A percentile compares a stretch with the other conserved stretches of the same genome.
Evolutionary conservation across 2,888 invertebrate species (phyloP).

Genomic region (Tinea trinotella): DNA sequence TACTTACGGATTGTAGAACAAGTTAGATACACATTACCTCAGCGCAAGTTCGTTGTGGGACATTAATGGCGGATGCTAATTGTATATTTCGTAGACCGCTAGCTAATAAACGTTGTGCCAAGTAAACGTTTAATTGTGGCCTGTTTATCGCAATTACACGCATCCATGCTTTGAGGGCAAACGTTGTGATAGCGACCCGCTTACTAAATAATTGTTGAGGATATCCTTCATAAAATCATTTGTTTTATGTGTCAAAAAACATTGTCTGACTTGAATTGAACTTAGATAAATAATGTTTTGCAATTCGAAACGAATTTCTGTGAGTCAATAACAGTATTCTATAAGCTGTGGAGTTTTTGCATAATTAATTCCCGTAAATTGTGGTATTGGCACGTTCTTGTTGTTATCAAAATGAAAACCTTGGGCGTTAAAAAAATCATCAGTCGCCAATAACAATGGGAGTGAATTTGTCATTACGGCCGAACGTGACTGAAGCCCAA

Average conservation of each 20-base stretch:
- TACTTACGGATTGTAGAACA: constrained; percentile 19
- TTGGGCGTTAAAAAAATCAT: constrained; percentile 53
- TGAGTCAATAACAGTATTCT: not conserved
- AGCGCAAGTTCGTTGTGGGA: constrained; percentile 13
- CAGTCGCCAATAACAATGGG: constrained; percentile 52
- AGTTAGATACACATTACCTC: constrained; percentile 21
- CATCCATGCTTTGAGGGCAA: constrained; percentile 37
- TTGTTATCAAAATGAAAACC: constrained; percentile 55
- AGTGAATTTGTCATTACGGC: constrained; percentile 59
- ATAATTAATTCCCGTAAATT: constrained; percentile 54
- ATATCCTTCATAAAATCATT: not conserved
- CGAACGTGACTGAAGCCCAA: constrained; percentile 59
- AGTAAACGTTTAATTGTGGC: constrained; percentile 51
- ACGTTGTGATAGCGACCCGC: constrained; percentile 2
- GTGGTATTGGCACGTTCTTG: constrained; percentile 56
- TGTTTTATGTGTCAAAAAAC: not conserved
- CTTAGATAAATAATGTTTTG: not conserved
- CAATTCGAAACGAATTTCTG: not conserved
- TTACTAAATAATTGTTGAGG: not conserved
- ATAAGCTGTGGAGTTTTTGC: constrained; percentile 31
- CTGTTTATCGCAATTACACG: constrained; percentile 64
- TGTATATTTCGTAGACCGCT: constrained; percentile 17
- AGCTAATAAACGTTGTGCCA: constrained; percentile 45
- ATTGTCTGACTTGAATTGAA: not conserved
- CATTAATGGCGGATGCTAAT: constrained; percentile 22